A percentile compares a stretch with the other conserved stretches of the same genome.
phyloP scores from a whole-genome alignment of 1,140 invertebrate species.

The Platyura marginata region DNA sequence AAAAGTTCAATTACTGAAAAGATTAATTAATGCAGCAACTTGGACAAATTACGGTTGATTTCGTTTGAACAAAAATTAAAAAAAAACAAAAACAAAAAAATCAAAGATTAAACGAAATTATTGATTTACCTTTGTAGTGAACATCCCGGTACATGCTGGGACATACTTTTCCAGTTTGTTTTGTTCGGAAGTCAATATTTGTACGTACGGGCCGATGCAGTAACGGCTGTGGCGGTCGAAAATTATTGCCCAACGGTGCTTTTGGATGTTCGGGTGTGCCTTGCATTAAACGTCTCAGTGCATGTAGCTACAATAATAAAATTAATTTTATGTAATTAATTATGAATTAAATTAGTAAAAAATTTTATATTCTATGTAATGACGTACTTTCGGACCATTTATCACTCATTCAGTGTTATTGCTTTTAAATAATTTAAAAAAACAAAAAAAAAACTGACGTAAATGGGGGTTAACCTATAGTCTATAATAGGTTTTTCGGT shows the following conservation, averaged over 20 bases:
- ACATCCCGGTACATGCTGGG: conserved; percentile 73
- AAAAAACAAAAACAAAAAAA: too few species aligned
- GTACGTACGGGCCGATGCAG: conserved; percentile 83
- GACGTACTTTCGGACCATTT: too few species aligned
- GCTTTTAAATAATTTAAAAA: too few species aligned
- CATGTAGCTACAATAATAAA: conserved; percentile 46
- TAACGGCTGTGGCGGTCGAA: conserved; percentile 70
- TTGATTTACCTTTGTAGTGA: conserved; percentile 56
- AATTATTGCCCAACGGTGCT: conserved; percentile 84
- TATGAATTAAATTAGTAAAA: neutral
- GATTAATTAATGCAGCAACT: too few species aligned
- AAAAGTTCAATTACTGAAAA: too few species aligned
- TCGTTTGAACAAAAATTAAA: too few species aligned
- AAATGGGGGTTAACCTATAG: too few species aligned
- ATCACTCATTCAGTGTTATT: too few species aligned
- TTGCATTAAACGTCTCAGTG: conserved; percentile 66
- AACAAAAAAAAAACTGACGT: too few species aligned
- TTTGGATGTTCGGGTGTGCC: conserved; percentile 68
- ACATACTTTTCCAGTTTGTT: conserved; percentile 53
- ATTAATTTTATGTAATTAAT: neutral
- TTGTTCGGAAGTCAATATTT: conserved; percentile 84
- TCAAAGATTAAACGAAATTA: neutral
- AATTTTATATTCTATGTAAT: neutral
- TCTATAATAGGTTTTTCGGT: too few species aligned
- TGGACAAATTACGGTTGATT: too few species aligned